Evolutionary conservation across 2,113 vertebrate species (phyloP).

Genomic region (Halichoerus grypus): DNA sequence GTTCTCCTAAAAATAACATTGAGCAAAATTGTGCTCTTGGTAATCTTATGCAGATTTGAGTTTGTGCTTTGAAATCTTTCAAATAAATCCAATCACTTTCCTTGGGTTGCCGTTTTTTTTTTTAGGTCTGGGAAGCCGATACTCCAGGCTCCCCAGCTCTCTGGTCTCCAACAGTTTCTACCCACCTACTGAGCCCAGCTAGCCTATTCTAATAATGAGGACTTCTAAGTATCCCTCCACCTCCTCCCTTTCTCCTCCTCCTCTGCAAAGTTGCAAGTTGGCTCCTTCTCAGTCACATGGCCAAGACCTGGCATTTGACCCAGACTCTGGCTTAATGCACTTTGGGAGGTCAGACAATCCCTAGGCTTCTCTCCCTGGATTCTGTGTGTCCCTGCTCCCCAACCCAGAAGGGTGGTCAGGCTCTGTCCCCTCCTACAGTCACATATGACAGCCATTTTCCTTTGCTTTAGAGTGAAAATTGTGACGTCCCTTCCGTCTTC

Average conservation of each 20-base stretch:
- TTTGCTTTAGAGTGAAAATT: not conserved
- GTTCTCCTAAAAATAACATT: not conserved
- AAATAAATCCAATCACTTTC: not conserved
- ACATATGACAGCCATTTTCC: not conserved
- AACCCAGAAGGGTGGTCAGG: not conserved
- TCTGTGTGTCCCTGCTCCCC: not conserved
- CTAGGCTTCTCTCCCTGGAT: not conserved
- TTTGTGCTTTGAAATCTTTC: conserved; percentile 21
- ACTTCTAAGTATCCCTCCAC: not conserved
- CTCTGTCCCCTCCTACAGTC: not conserved
- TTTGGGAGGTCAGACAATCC: not conserved
- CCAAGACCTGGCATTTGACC: not conserved
- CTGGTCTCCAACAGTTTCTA: not conserved
- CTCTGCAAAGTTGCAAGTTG: not conserved
- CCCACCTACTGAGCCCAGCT: not conserved
- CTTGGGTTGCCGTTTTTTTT: not conserved
- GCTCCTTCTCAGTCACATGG: not conserved
- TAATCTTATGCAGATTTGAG: not conserved
- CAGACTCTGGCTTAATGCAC: not conserved
- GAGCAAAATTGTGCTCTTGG: not conserved
- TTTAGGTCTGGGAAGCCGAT: not conserved
- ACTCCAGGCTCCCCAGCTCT: not conserved
- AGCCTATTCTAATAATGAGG: no score
- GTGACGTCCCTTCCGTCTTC: no score
- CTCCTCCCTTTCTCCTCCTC: not conserved